A percentile compares a stretch with the other conserved stretches of the same genome.
phyloP scores from a whole-genome alignment of 2,888 invertebrate genomes.

The Bedellia somnulentella region DNA sequence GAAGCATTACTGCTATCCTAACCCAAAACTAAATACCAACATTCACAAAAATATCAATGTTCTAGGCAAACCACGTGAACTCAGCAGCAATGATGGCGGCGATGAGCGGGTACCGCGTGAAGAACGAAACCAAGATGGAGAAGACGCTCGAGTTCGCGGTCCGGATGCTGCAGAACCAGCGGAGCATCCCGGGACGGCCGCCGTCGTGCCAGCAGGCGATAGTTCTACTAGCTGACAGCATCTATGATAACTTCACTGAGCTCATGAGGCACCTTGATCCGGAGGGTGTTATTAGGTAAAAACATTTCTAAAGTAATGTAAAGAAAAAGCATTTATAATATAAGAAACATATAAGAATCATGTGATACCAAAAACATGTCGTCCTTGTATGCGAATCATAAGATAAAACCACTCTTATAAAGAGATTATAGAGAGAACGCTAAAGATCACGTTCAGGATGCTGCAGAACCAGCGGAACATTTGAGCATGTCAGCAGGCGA shows the following conservation, averaged over 20 bases:
- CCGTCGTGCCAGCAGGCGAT: conserved; percentile 46
- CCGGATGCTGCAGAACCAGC: conserved; percentile 22
- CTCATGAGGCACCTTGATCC: conserved; percentile 29
- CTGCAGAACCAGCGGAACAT: conserved; percentile 20
- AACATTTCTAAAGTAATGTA: too few relatives aligned
- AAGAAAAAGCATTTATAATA: too few relatives aligned
- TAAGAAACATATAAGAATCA: too few relatives aligned
- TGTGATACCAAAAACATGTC: too few relatives aligned
- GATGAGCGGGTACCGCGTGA: conserved; percentile 19
- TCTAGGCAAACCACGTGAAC: conserved; percentile 47
- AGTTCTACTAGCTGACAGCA: conserved; percentile 37
- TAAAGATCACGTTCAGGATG: conserved; percentile 25
- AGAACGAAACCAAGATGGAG: conserved; percentile 29
- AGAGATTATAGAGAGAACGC: conserved; percentile 26
- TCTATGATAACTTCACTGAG: conserved; percentile 30
- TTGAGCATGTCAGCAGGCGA: conserved; percentile 41
- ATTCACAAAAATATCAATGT: not conserved
- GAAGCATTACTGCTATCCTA: too few relatives aligned
- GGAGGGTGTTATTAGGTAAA: conserved; percentile 36
- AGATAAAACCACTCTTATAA: too few relatives aligned
- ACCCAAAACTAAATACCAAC: too few relatives aligned
- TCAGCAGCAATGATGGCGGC: conserved; percentile 45
- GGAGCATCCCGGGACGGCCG: conserved; percentile 17
- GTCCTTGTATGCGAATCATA: too few relatives aligned
- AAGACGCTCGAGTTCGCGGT: conserved; percentile 27